These are phyloP conservation scores for Abscondita cerata DNA, from an alignment of 2,888 invertebrate species.

Conservation along the genomic window DNA sequence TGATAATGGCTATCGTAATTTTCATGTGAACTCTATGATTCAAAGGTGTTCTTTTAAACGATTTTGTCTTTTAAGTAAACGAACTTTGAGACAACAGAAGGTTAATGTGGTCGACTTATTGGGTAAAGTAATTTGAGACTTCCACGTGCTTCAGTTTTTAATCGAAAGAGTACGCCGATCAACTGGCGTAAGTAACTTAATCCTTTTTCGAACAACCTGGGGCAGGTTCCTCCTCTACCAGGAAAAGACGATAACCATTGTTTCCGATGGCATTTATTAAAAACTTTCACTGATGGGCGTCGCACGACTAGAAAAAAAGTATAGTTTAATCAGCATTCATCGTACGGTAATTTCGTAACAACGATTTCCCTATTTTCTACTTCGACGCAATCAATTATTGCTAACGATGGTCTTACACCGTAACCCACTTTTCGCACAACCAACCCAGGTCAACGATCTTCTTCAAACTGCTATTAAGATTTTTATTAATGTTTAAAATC, in stretches of 20 bases:
- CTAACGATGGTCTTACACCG: not conserved
- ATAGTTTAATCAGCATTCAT: too few species aligned
- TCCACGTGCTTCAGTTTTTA: slow-evolving; percentile 24
- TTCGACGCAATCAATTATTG: slow-evolving; percentile 2
- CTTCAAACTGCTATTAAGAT: not conserved
- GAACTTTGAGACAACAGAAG: slow-evolving; percentile 21
- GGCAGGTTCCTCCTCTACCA: not conserved
- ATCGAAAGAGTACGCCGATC: slow-evolving; percentile 16
- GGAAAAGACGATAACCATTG: too few species aligned
- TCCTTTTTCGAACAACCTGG: slow-evolving; percentile 9
- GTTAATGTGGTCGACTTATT: slow-evolving; percentile 9
- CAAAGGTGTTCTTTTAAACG: slow-evolving; percentile 5
- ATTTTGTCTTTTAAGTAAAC: not conserved
- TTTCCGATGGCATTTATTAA: too few species aligned
- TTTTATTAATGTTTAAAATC: not conserved
- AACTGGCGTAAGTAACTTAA: slow-evolving; percentile 23
- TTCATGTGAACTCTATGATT: not conserved
- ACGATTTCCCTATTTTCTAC: slow-evolving; percentile 1
- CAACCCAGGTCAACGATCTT: slow-evolving; percentile 3
- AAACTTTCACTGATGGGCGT: too few species aligned
- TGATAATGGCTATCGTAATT: not conserved
- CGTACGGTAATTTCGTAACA: slow-evolving; percentile 3
- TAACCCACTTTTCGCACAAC: slow-evolving; percentile 6
- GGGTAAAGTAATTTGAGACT: slow-evolving; percentile 18
- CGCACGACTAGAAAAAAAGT: too few species aligned